Percentiles rank a stretch among this genome's conserved stretches.
These are phyloP conservation scores for Caenorhabditis sp. DNA, from an alignment of 2,888 invertebrate species.

Conservation along the genomic window DNA sequence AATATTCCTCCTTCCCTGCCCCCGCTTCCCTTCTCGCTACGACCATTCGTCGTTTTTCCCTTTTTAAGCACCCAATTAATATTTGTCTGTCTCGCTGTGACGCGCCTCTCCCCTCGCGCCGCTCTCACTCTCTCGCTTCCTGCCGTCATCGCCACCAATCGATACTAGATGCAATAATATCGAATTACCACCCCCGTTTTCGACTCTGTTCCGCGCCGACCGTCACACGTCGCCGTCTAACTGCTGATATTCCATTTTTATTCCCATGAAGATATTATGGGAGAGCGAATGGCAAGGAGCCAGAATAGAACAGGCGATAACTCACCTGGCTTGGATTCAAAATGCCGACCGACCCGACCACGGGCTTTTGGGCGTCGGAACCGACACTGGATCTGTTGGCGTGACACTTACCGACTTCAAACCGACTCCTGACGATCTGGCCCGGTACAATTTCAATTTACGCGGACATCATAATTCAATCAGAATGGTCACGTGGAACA, in stretches of 20 bases:
- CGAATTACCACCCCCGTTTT: slow-evolving; percentile 26
- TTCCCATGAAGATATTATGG: slow-evolving; percentile 77
- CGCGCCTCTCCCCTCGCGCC: slow-evolving; percentile 13
- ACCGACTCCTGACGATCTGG: slow-evolving; percentile 63
- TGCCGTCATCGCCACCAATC: slow-evolving; percentile 18
- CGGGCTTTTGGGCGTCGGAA: slow-evolving; percentile 76
- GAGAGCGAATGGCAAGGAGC: slow-evolving; percentile 82
- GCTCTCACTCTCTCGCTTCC: slow-evolving; percentile 20
- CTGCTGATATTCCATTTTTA: neutral
- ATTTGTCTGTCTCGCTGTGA: slow-evolving; percentile 44
- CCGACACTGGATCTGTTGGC: slow-evolving; percentile 81
- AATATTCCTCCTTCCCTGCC: slow-evolving; percentile 3
- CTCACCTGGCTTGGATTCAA: slow-evolving; percentile 67
- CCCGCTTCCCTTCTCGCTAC: slow-evolving; percentile 12
- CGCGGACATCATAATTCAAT: slow-evolving; percentile 89
- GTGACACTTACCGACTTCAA: slow-evolving; percentile 78
- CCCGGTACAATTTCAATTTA: slow-evolving; percentile 91
- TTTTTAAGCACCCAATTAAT: slow-evolving; percentile 62
- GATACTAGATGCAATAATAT: slow-evolving; percentile 29
- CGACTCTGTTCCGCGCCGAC: neutral
- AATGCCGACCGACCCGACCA: slow-evolving; percentile 64
- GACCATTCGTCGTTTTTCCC: slow-evolving; percentile 39
- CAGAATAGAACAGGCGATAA: slow-evolving; percentile 73
- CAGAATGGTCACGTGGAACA: slow-evolving; percentile 93
- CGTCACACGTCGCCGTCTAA: slow-evolving; percentile 4